Percentiles rank a stretch among this genome's conserved stretches.
These are phyloP conservation scores for Prunella strophiata DNA, from an alignment of 2,797 vertebrate species.

Conservation along the genomic window DNA sequence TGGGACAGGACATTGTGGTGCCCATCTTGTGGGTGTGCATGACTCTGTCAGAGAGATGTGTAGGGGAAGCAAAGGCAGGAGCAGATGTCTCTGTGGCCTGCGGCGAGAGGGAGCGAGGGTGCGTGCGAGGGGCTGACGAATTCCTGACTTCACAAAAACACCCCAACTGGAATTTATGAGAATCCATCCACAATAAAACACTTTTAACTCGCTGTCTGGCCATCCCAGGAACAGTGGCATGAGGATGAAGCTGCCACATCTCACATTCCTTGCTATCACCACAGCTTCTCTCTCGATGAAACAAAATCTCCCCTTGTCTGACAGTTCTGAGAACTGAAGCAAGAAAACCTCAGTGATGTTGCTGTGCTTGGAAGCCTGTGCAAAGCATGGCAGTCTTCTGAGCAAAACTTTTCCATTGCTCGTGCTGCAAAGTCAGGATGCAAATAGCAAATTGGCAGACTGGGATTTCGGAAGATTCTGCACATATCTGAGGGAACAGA, in stretches of 20 bases:
- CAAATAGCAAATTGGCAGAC: not conserved
- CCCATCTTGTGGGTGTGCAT: not conserved
- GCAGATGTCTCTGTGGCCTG: slow-evolving; percentile 46
- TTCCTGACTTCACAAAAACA: slow-evolving; percentile 33
- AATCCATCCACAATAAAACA: not conserved
- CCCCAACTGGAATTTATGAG: slow-evolving; percentile 23
- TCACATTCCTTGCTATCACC: slow-evolving; percentile 38
- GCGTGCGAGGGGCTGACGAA: not conserved
- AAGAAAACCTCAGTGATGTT: not conserved
- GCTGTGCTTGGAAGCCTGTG: not conserved
- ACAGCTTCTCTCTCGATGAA: not conserved
- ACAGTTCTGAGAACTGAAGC: slow-evolving; percentile 5
- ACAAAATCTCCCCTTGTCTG: slow-evolving; percentile 14
- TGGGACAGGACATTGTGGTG: slow-evolving; percentile 8
- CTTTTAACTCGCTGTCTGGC: slow-evolving; percentile 24
- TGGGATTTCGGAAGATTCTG: not conserved
- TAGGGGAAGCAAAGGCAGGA: not conserved
- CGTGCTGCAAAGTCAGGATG: not conserved
- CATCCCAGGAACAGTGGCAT: slow-evolving; percentile 3
- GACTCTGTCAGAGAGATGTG: not conserved
- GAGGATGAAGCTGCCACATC: slow-evolving; percentile 10
- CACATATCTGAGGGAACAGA: slow-evolving; percentile 3
- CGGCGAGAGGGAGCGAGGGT: not conserved
- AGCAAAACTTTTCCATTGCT: slow-evolving; percentile 17
- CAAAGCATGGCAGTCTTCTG: not conserved